A percentile compares a stretch with the other conserved stretches of the same genome.
These are phyloP conservation scores for Anguilla rostrata DNA, from an alignment of 2,113 vertebrate species.

Conservation along the genomic window DNA sequence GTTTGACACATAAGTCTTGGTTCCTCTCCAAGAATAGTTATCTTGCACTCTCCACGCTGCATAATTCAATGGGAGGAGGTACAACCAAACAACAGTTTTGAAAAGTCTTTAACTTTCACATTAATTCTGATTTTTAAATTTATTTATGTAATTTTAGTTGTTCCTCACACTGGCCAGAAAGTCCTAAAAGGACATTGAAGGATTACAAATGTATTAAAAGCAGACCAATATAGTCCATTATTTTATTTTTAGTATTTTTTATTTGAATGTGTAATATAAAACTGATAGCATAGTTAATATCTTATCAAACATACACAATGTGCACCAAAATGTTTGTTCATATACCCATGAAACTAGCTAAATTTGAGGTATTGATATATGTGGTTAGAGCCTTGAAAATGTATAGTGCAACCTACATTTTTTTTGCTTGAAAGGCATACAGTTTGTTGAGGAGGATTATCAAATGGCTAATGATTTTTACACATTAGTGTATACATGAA, in stretches of 20 bases:
- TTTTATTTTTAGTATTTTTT: neutral
- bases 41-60: too few species aligned
- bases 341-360: too few species aligned
- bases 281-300: too few species aligned
- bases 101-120: neutral
- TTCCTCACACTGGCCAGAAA: neutral
- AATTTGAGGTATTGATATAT: neutral
- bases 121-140: neutral
- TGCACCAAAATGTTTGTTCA: too few species aligned
- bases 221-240: neutral
- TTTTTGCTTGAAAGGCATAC: too few species aligned
- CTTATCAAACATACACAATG: too few species aligned
- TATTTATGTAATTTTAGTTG: neutral
- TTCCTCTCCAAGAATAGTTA: too few species aligned
- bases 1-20: neutral
- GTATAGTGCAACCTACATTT: neutral
- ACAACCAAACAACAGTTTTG: neutral
- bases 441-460: too few species aligned
- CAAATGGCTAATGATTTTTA: too few species aligned
- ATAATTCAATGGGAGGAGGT: too few species aligned
- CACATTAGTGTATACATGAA: too few species aligned
- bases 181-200: neutral
- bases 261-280: neutral
- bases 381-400: neutral
- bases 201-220: neutral